Evolutionary conservation across 2,888 invertebrate species (phyloP), one percentile per base, ranked within the genome.

Genomic region (Drosophila antonietae): DNA sequence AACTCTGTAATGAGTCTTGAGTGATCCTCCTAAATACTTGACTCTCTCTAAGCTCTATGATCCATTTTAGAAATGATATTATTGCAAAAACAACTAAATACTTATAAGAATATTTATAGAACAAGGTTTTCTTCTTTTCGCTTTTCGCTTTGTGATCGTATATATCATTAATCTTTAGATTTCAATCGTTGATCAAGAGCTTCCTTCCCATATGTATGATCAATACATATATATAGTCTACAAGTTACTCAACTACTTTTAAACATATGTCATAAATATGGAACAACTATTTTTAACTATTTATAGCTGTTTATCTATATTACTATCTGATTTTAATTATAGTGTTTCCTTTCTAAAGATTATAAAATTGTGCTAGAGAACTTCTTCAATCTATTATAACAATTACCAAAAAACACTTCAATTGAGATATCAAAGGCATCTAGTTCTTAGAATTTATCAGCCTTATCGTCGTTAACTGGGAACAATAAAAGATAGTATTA

Each of bases 381-480:
- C 18, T 51, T 33, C 33, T 51, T 51, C 6, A 51, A 12, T 18
- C 35, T 3, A 35, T 51, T 51, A 51, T 14, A 51, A 51, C 14
- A 51, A 51, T 51, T 51, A 51, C 18, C 51, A 14, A 18, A 18
- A 51, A 51, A 51, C 51, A 51, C 51, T 35, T 35, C 20, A 51
- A 35, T 51, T 51, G 51, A 35, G 33, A 51, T 51, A 51, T 51
- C 33, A 20, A 35, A 51, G 14, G 18, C 7, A 33, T 35, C 51
- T 33, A 35, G 7, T 51, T 51, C 51, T 51, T 51, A 51, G 51
- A 51, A 51, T 35, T 35, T 14, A 51, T 33, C 18, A 51, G 51
- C 33, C 14, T 51, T 51, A 51, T 51, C 51, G 18, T 51, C 51
- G 12, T 8, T 35, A 35, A 20, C 35, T 51, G 14, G 18, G 0